Evolutionary conservation across 2,888 invertebrate genomes (phyloP).

Genomic region (Leptopilina myrica): DNA sequence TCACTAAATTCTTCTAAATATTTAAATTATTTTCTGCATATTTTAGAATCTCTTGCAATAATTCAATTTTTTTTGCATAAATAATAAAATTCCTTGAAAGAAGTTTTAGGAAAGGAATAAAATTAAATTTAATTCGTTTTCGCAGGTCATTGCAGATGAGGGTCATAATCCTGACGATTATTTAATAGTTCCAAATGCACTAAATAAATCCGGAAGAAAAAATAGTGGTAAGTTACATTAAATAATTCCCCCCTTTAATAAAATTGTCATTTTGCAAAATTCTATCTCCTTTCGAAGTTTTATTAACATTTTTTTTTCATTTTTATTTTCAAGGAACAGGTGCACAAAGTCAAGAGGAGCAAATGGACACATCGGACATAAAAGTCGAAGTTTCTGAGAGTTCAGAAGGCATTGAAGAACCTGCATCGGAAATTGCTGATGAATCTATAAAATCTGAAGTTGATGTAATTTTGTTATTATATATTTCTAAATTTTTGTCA

Average conservation of each 20-base stretch:
- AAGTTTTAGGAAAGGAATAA: not conserved
- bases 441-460: constrained; percentile 49
- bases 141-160: constrained; percentile 83
- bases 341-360: constrained; percentile 62
- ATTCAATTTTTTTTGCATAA: too few species aligned
- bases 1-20: too few species aligned
- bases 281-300: not conserved
- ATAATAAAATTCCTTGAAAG: too few species aligned
- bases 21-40: too few species aligned
- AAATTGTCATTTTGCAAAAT: not conserved
- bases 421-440: constrained; percentile 48
- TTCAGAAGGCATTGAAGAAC: constrained; percentile 59
- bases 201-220: constrained; percentile 67
- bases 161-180: constrained; percentile 86
- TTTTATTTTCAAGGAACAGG: constrained; percentile 50
- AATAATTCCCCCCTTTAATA: too few species aligned
- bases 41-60: too few species aligned
- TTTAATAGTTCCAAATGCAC: constrained; percentile 74
- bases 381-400: constrained; percentile 61
- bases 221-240: constrained; percentile 59
- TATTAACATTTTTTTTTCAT: not conserved
- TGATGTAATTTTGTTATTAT: constrained; percentile 50
- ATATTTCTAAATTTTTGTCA: not conserved
- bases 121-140: constrained; percentile 61
- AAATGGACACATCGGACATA: constrained; percentile 61